Percentiles rank a stretch among this genome's conserved stretches.
These are phyloP conservation scores for Melanocharis versteri DNA, from an alignment of 2,113 vertebrate genomes.

Conservation along the genomic window DNA sequence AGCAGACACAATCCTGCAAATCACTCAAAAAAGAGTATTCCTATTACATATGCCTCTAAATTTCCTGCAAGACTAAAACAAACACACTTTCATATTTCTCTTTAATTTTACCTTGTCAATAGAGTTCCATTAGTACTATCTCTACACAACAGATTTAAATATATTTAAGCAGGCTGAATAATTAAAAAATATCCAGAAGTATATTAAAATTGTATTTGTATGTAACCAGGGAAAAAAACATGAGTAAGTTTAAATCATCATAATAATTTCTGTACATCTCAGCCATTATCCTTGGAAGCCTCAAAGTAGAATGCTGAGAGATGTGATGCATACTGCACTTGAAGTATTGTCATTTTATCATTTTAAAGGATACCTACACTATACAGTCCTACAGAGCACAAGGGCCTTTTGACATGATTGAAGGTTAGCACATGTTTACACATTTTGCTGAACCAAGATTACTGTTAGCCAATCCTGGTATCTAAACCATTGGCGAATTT, in stretches of 20 bases:
- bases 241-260: background rate
- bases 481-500: background rate
- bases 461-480: background rate
- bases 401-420: background rate
- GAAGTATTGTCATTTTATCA: background rate
- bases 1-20: background rate
- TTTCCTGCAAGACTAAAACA: background rate
- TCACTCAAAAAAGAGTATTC: background rate
- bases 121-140: constrained; percentile 74
- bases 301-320: background rate
- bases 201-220: background rate
- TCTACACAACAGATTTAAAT: constrained; percentile 81
- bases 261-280: background rate
- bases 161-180: constrained; percentile 54
- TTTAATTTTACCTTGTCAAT: constrained; percentile 75
- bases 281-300: background rate
- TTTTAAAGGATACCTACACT: background rate
- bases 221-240: background rate
- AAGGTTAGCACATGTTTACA: background rate
- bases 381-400: background rate
- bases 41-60: background rate
- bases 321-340: background rate
- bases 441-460: background rate
- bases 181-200: background rate
- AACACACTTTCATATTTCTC: background rate